Conservation (phyloP, 2,113 vertebrate species). For the Maccullochella peelii region DNA sequence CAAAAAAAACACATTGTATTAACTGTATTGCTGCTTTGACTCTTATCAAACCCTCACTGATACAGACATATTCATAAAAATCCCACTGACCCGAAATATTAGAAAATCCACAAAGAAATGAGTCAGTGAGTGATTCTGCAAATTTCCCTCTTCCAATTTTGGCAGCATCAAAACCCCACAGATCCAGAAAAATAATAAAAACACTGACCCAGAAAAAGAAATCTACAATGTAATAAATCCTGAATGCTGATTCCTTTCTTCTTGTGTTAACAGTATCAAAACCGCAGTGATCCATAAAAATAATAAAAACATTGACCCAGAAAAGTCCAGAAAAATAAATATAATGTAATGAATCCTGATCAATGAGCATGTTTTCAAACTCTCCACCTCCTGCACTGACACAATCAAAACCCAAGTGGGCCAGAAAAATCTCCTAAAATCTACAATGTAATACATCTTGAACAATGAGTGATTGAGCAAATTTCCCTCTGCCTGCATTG, state of each 20-base stretch:
- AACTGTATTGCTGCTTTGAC: neutral
- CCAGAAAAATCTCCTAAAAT: neutral
- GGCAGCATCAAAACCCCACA: neutral
- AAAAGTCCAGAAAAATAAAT: constrained; percentile 37
- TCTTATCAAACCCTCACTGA: neutral
- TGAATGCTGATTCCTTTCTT: neutral
- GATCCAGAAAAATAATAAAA: neutral
- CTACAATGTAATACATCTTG: neutral
- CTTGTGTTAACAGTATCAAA: neutral
- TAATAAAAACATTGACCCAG: neutral
- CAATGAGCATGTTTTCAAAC: neutral
- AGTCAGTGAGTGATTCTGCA: neutral
- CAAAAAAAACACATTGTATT: neutral
- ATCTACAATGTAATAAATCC: neutral
- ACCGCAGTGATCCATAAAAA: neutral
- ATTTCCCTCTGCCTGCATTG: neutral
- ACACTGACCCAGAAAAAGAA: neutral
- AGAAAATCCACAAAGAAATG: neutral
- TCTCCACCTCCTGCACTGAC: neutral
- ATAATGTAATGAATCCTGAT: constrained; percentile 4
- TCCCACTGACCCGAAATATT: neutral
- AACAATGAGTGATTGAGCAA: neutral
- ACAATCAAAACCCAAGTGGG: neutral
- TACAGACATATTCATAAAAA: neutral
- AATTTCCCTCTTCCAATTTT: neutral